Evolutionary conservation across 2,113 vertebrate genomes (phyloP).

Genomic region (Phocoena sinus): DNA sequence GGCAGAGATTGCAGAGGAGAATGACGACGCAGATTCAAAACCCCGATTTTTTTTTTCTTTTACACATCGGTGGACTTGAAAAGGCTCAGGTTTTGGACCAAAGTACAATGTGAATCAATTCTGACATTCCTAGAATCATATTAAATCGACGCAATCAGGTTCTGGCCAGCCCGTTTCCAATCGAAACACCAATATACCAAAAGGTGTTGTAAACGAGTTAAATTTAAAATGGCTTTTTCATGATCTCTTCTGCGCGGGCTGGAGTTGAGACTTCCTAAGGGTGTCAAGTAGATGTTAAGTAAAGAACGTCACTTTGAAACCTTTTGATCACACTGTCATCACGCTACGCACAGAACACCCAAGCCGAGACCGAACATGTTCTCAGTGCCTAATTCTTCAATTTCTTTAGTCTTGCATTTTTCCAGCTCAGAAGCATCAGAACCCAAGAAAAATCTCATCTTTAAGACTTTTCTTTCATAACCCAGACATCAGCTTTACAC

Average conservation of each 20-base stretch:
- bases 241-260: neutral
- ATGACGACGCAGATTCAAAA: neutral
- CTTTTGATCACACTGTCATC: neutral
- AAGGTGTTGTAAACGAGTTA: neutral
- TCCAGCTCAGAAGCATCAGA: neutral
- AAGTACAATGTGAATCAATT: conserved; percentile 38
- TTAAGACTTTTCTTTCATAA: conserved; percentile 42
- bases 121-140: conserved; percentile 25
- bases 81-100: conserved; percentile 49
- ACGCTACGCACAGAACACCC: neutral
- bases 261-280: neutral
- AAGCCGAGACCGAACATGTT: neutral
- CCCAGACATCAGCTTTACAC: neutral
- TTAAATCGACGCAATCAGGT: neutral
- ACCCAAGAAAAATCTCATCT: neutral
- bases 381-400: neutral
- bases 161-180: conserved; percentile 17
- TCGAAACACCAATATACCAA: neutral
- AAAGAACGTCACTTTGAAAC: conserved; percentile 14
- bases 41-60: neutral
- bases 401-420: conserved; percentile 15
- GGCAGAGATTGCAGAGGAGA: neutral
- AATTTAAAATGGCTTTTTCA: neutral
- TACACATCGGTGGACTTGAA: neutral
- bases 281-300: neutral